phyloP scores from a whole-genome alignment of 2,888 invertebrate species.

The Standfussiana lucernea region DNA sequence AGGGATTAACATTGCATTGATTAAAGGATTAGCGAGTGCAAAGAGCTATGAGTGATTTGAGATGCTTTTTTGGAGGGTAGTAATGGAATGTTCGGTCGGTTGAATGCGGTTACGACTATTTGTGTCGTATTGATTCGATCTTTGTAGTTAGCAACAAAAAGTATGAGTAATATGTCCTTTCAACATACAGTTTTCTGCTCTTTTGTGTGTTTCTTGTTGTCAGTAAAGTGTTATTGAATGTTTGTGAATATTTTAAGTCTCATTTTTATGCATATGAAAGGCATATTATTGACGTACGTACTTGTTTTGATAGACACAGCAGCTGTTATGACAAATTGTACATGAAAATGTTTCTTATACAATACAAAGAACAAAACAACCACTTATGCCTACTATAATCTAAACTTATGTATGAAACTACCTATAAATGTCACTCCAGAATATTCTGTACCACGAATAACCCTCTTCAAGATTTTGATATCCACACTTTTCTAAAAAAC shows the following conservation, averaged over 20 bases:
- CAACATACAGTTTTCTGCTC: background rate
- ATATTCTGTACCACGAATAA: background rate
- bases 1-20: conserved; percentile 59
- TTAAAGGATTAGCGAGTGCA: conserved; percentile 56
- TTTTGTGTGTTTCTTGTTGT: background rate
- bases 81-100: background rate
- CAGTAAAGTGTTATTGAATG: background rate
- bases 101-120: too few species aligned
- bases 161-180: background rate
- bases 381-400: background rate
- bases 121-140: background rate
- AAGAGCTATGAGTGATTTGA: conserved; percentile 18
- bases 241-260: conserved; percentile 9
- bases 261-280: background rate
- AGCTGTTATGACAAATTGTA: conserved; percentile 16
- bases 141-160: background rate
- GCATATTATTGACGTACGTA: conserved; percentile 8
- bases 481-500: background rate
- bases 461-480: background rate
- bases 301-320: conserved; percentile 1
- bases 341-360: background rate
- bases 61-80: background rate
- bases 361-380: background rate
- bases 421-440: background rate
- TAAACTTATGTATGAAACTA: background rate